A percentile compares a stretch with the other conserved stretches of the same genome.
Evolutionary conservation across 2,113 vertebrate genomes (phyloP).

Genomic region (Astur gentilis): DNA sequence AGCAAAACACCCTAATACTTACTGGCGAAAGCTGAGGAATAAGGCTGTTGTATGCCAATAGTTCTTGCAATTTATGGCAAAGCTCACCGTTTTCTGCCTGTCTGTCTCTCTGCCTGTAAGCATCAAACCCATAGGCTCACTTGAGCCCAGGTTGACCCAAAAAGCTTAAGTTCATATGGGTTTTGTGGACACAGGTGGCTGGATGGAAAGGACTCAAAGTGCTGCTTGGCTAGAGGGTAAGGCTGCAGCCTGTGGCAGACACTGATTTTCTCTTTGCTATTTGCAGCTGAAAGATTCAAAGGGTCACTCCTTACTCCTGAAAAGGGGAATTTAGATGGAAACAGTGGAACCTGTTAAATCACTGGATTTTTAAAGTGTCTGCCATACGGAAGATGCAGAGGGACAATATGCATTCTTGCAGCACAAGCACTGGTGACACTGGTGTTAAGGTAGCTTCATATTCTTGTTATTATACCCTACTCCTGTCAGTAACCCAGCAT

Average conservation of each 20-base stretch:
- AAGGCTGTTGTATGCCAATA: not conserved
- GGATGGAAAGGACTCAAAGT: not conserved
- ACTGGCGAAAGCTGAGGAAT: not conserved
- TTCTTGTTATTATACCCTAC: not conserved
- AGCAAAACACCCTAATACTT: not conserved
- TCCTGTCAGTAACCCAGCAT: not conserved
- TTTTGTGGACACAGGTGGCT: not conserved
- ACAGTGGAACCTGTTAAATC: not conserved
- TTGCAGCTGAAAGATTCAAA: not conserved
- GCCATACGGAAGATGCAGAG: not conserved
- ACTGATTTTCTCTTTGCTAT: not conserved
- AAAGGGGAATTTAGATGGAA: not conserved
- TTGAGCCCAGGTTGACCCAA: not conserved
- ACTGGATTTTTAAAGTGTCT: not conserved
- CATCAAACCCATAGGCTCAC: rapidly evolving
- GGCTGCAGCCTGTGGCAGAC: not conserved
- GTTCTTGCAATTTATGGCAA: not conserved
- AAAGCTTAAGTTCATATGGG: not conserved
- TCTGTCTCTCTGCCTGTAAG: not conserved
- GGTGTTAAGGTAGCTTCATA: not conserved
- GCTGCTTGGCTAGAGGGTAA: not conserved
- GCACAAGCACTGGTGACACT: not conserved
- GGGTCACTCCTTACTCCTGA: not conserved
- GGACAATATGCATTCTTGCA: rapidly evolving
- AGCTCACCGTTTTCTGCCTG: not conserved